Evolutionary conservation across 2,113 vertebrate species (phyloP).

Genomic region (Anhinga rufa): DNA sequence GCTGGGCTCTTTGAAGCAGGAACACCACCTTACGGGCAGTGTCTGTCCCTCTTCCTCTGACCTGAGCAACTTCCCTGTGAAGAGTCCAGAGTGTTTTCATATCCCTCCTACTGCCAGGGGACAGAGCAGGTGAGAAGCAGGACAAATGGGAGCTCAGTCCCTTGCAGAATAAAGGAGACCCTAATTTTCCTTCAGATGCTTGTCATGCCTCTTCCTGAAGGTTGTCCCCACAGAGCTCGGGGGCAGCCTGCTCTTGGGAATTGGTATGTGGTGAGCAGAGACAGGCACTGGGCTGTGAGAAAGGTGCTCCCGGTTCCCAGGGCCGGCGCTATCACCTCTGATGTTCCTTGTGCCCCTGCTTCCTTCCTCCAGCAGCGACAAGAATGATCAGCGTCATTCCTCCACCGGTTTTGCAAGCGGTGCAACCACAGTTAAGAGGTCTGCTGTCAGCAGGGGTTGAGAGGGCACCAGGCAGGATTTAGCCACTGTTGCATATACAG

Average conservation of each 20-base stretch:
- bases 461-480: neutral
- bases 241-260: neutral
- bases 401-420: neutral
- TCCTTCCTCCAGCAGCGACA: neutral
- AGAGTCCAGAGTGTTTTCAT: neutral
- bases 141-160: neutral
- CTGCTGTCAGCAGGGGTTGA: neutral
- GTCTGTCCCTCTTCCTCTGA: neutral
- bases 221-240: neutral
- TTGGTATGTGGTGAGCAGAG: neutral
- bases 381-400: neutral
- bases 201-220: neutral
- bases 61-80: neutral
- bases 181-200: neutral
- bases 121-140: neutral
- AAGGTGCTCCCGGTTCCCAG: neutral
- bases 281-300: neutral
- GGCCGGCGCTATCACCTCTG: neutral
- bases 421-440: neutral
- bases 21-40: neutral
- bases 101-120: neutral
- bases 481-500: constrained; percentile 47
- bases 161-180: neutral
- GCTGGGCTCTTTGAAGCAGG: neutral
- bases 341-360: neutral